Evolutionary conservation across 2,888 invertebrate genomes (phyloP).

Genomic region (Hirtodrosophila cameraria): DNA sequence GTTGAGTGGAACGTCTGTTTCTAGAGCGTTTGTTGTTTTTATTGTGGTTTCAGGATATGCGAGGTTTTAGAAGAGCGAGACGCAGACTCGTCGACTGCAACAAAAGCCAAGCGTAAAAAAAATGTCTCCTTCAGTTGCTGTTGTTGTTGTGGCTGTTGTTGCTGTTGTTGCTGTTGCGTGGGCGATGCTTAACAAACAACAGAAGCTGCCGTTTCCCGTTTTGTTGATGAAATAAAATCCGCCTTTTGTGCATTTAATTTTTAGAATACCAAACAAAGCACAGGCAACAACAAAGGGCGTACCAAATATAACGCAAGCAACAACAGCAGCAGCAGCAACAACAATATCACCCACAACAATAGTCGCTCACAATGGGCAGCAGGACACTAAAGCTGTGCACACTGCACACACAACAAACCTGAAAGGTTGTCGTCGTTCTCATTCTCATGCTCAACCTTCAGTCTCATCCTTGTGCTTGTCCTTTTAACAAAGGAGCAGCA

Average conservation of each 20-base stretch:
- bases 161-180: conserved; percentile 63
- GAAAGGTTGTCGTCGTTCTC: conserved; percentile 48
- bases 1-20: conserved; percentile 77
- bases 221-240: conserved; percentile 79
- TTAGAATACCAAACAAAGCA: conserved; percentile 76
- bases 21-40: conserved; percentile 61
- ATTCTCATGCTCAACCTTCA: not conserved
- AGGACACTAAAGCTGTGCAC: conserved; percentile 64
- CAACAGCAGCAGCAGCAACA: conserved; percentile 38
- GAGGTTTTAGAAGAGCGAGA: conserved; percentile 4
- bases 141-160: conserved; percentile 21
- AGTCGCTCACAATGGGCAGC: conserved; percentile 61
- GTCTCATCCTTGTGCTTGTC: not conserved
- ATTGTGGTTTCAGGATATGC: conserved; percentile 43
- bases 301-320: conserved; percentile 67
- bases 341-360: conserved; percentile 73
- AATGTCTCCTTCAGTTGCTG: conserved; percentile 63
- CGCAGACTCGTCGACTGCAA: conserved; percentile 42
- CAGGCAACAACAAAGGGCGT: conserved; percentile 77
- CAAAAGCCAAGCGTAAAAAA: conserved; percentile 63
- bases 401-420: conserved; percentile 60
- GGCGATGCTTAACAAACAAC: conserved; percentile 78
- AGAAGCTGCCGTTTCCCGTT: conserved; percentile 80
- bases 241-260: conserved; percentile 81
- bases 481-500: conserved; percentile 73